These are phyloP conservation scores for Thymelicus lineola DNA, from an alignment of 2,888 invertebrate genomes.

Conservation along the genomic window DNA sequence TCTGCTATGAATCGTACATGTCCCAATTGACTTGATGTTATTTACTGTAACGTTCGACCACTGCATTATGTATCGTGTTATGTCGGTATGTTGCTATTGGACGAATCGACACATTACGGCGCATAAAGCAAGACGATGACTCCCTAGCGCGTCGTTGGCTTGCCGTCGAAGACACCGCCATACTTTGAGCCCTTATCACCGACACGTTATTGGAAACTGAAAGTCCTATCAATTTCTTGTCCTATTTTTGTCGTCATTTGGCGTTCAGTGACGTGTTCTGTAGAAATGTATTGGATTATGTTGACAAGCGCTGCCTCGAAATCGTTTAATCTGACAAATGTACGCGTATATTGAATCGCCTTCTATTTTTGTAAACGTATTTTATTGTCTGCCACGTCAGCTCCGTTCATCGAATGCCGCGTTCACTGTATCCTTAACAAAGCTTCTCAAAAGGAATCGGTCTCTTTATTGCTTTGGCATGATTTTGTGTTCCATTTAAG, in stretches of 20 bases:
- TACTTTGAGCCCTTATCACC: constrained; percentile 62
- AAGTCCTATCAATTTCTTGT: constrained; percentile 67
- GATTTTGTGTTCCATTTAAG: neutral
- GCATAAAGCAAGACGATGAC: constrained; percentile 59
- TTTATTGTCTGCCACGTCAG: constrained; percentile 26
- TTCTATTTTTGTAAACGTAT: constrained; percentile 34
- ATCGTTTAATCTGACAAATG: constrained; percentile 39
- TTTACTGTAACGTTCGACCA: neutral
- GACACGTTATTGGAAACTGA: constrained; percentile 64
- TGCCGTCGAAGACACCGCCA: constrained; percentile 49
- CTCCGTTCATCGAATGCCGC: constrained; percentile 25
- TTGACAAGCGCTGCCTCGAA: constrained; percentile 29
- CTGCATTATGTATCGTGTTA: neutral
- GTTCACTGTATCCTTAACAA: constrained; percentile 27
- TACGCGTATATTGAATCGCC: constrained; percentile 33
- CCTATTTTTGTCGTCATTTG: constrained; percentile 55
- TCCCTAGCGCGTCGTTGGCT: constrained; percentile 58
- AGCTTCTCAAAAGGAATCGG: constrained; percentile 29
- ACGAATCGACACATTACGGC: constrained; percentile 55
- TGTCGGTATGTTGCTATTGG: constrained; percentile 27
- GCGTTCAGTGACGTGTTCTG: constrained; percentile 32
- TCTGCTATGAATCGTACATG: neutral
- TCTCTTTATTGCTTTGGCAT: constrained; percentile 25
- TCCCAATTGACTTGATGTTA: neutral
- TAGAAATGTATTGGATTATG: constrained; percentile 34